Conservation (phyloP, 2,113 vertebrate species). For the Neodontobutis hainanensis region DNA sequence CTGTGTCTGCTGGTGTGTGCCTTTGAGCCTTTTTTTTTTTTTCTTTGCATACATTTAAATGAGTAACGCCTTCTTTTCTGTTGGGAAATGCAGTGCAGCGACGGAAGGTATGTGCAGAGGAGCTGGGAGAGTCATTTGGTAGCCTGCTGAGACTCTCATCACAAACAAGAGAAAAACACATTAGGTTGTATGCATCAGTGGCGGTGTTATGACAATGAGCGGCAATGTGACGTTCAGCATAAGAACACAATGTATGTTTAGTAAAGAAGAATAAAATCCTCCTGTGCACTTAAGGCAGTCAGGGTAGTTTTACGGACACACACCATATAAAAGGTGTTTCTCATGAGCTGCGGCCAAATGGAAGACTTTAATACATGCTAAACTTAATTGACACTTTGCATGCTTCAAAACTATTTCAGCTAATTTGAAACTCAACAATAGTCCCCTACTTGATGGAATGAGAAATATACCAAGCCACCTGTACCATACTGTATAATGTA, state of each 20-base stretch:
- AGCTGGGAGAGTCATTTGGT: slow-evolving; percentile 31
- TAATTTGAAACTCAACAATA: too few species aligned
- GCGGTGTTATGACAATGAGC: slow-evolving; percentile 17
- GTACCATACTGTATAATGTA: too few species aligned
- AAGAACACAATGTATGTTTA: slow-evolving; percentile 38
- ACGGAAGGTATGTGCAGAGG: slow-evolving; percentile 30
- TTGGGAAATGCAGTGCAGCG: neutral
- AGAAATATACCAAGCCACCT: too few species aligned
- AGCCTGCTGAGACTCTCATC: slow-evolving; percentile 65
- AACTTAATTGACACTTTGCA: too few species aligned
- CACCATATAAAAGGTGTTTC: too few species aligned
- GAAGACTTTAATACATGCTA: too few species aligned
- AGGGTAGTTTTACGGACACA: neutral
- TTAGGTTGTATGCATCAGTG: slow-evolving; percentile 45
- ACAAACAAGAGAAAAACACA: slow-evolving; percentile 59
- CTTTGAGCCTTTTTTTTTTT: slow-evolving; percentile 41
- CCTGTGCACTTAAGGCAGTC: neutral
- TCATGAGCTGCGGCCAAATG: too few species aligned
- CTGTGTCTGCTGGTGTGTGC: slow-evolving; percentile 43
- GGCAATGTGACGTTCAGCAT: slow-evolving; percentile 21
- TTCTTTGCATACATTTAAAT: slow-evolving; percentile 45
- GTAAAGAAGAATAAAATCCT: neutral
- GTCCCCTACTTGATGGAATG: too few species aligned
- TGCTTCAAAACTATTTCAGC: too few species aligned
- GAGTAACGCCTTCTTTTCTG: slow-evolving; percentile 9